Evolutionary conservation across 2,113 vertebrate genomes (phyloP).

Genomic region (Syngnathus scovelli): DNA sequence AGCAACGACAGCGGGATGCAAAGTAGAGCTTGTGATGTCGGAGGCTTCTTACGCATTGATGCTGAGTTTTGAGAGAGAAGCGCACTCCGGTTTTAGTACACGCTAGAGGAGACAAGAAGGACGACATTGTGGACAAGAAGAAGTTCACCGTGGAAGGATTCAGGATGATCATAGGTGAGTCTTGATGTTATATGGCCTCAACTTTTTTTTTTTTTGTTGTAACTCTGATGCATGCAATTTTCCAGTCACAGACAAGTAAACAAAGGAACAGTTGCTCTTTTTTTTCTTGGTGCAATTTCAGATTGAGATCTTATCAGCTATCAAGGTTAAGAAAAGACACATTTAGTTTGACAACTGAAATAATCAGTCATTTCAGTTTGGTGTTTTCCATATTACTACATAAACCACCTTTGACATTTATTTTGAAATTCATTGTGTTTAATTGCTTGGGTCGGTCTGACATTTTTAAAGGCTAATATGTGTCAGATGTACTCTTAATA

Average conservation of each 20-base stretch:
- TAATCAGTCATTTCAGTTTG: not conserved
- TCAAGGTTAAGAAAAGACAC: not conserved
- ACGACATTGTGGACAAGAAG: slow-evolving; percentile 30
- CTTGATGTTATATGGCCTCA: not conserved
- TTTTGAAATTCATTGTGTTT: not conserved
- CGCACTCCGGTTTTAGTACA: slow-evolving; percentile 19
- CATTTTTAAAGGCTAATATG: not conserved
- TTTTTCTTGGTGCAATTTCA: not conserved
- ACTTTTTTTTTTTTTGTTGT: slow-evolving; percentile 3
- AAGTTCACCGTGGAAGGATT: slow-evolving; percentile 54
- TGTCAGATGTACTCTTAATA: not conserved
- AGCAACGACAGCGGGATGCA: slow-evolving; percentile 19
- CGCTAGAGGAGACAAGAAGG: slow-evolving; percentile 22
- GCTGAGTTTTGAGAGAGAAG: slow-evolving; percentile 36
- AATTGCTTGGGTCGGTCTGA: not conserved
- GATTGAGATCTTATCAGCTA: too few relatives aligned
- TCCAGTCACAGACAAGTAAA: not conserved
- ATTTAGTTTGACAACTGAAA: not conserved
- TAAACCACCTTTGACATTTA: not conserved
- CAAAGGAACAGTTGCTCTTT: not conserved
- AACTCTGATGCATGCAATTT: not conserved
- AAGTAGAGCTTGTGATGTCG: slow-evolving; percentile 38
- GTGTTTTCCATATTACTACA: not conserved
- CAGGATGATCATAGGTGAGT: slow-evolving; percentile 69
- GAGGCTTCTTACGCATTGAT: slow-evolving; percentile 24